Percentiles rank a stretch among this genome's conserved stretches.
phyloP scores from a whole-genome alignment of 2,113 vertebrate species.

The Cervus canadensis region DNA sequence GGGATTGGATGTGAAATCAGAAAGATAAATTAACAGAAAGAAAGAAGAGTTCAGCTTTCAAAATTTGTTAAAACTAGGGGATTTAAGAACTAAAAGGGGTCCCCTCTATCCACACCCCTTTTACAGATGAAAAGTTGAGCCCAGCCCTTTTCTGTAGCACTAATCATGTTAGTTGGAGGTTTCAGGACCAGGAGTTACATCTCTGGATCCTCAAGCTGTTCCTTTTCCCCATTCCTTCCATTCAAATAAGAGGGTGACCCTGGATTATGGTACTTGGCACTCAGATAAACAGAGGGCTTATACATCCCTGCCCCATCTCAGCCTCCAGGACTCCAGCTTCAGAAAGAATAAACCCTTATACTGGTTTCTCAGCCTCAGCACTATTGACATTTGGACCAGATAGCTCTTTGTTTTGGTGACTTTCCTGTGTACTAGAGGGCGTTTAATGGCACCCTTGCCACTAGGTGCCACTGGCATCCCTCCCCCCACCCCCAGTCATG shows the following conservation, averaged over 20 bases:
- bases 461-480: not conserved
- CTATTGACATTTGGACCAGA: not conserved
- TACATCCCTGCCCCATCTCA: not conserved
- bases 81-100: not conserved
- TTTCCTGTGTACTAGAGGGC: not conserved
- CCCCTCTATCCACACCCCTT: rapidly evolving
- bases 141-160: not conserved
- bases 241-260: not conserved
- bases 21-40: not conserved
- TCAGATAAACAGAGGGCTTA: not conserved
- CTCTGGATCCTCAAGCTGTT: not conserved
- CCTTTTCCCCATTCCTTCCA: not conserved
- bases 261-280: not conserved
- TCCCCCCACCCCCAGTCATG: not conserved
- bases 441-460: not conserved
- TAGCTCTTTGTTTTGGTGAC: not conserved
- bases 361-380: not conserved
- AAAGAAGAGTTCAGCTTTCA: not conserved
- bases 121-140: not conserved
- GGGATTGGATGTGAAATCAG: not conserved
- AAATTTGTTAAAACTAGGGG: not conserved
- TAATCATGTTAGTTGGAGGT: not conserved
- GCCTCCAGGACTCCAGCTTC: not conserved
- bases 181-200: not conserved
- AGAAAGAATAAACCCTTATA: not conserved